Evolutionary conservation across 2,888 invertebrate genomes (phyloP).

Genomic region (Kryphioiulus occultus): DNA sequence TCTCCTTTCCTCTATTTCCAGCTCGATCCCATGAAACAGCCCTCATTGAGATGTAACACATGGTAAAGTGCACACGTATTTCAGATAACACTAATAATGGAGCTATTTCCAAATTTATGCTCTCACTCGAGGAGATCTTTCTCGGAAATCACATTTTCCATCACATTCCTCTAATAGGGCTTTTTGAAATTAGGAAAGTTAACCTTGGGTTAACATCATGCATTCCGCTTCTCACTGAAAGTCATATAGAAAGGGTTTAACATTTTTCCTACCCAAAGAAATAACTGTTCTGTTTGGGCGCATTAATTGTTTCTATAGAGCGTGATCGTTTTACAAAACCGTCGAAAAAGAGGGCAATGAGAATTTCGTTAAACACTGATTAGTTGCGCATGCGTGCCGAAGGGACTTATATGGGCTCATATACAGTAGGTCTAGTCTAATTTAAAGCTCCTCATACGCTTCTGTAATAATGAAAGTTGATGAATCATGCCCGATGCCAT

Average conservation of each 20-base stretch:
- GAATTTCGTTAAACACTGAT: conserved; percentile 18
- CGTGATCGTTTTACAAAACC: background rate
- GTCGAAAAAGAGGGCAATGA: background rate
- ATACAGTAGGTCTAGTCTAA: too few relatives aligned
- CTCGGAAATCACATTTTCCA: background rate
- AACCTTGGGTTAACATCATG: background rate
- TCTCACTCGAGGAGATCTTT: background rate
- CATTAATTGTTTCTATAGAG: background rate
- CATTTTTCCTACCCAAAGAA: background rate
- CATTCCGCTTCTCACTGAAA: background rate
- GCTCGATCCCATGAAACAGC: background rate
- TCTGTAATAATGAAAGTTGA: background rate
- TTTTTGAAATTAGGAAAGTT: background rate
- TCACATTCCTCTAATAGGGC: background rate
- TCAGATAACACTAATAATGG: conserved; percentile 20
- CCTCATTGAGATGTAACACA: background rate
- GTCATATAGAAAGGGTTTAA: background rate
- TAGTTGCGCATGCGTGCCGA: background rate
- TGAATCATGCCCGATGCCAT: background rate
- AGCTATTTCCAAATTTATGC: conserved; percentile 17
- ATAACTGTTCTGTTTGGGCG: background rate
- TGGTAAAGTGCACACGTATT: background rate
- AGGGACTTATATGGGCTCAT: background rate
- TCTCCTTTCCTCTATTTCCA: background rate
- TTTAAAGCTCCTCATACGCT: background rate